Evolutionary conservation across 2,888 invertebrate genomes (phyloP), one percentile per base, ranked within the genome.

Genomic region (Hesperia comma): DNA sequence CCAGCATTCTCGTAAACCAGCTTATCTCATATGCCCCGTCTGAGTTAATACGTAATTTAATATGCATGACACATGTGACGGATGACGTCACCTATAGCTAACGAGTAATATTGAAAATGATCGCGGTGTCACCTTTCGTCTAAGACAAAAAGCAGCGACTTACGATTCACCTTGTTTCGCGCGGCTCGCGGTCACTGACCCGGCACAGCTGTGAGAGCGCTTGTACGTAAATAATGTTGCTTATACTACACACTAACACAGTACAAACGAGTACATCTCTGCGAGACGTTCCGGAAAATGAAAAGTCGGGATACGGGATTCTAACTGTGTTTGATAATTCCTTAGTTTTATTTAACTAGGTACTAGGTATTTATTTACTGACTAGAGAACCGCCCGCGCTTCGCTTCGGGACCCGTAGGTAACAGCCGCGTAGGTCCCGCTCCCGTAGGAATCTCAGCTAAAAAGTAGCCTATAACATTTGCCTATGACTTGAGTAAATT

Each of bases 111-210:
- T 74, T 64, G 57, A 72, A 74, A 74, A 79, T 77, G 71, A 70
- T 71, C 70, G 67, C 61, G 73, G 73, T 79, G 76, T 80, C 79
- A 72, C 75, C 80, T 83, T 82, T 80, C 82, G 66, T 41, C 76
- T 76, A 75, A 82, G 78, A 84, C 83, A 86, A 87, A 87, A 86
- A 84, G 78, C 81, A 67, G 43, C 64, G 71, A 68, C 70, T 79
- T 79, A 79, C 86, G 83, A 86, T 87, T 90, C 88, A 90, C 91
- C 89, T 90, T 89, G 88, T 89, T 90, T 88, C 83, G 86, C 84
- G 82, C 82, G 81, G 70, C 77, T 75, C 77, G 77, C 82, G 83
- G 84, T 75, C 88, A 86, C 76, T 81, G 88, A 90, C 90, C 90
- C 77, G 77, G 68, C 84, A 84, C 90, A 90, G 90, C 90, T 90